These are phyloP conservation scores for Cossypha caffra DNA, from an alignment of 2,797 vertebrate species.

Conservation along the genomic window DNA sequence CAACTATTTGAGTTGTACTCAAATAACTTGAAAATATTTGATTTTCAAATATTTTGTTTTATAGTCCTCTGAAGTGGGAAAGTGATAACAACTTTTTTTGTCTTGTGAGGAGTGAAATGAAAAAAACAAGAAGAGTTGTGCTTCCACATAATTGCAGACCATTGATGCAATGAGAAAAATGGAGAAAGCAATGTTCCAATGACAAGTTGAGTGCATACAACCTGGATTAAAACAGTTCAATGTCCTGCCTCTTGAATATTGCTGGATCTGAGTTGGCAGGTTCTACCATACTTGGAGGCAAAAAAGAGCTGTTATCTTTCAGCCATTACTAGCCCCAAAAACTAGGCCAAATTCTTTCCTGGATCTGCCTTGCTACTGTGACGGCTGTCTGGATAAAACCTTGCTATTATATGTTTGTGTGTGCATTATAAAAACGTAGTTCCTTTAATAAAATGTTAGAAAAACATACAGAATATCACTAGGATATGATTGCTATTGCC, in stretches of 20 bases:
- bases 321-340: not conserved
- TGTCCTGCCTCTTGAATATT: not conserved
- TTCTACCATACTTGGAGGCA: not conserved
- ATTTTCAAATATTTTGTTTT: not conserved
- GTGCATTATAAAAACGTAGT: not conserved
- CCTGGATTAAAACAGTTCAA: not conserved
- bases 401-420: not conserved
- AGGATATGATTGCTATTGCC: not conserved
- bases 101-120: not conserved
- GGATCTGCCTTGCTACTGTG: not conserved
- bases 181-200: not conserved
- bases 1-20: not conserved
- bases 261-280: not conserved
- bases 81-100: not conserved
- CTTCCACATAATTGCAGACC: not conserved
- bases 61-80: accelerated
- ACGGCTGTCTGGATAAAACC: not conserved
- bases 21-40: not conserved
- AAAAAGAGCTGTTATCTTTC: not conserved
- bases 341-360: not conserved
- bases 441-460: not conserved
- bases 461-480: not conserved
- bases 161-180: not conserved
- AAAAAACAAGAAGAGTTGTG: not conserved
- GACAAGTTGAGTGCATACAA: accelerated